Conservation (phyloP, 2,888 invertebrate genomes). For the Margaritifera margaritifera region DNA sequence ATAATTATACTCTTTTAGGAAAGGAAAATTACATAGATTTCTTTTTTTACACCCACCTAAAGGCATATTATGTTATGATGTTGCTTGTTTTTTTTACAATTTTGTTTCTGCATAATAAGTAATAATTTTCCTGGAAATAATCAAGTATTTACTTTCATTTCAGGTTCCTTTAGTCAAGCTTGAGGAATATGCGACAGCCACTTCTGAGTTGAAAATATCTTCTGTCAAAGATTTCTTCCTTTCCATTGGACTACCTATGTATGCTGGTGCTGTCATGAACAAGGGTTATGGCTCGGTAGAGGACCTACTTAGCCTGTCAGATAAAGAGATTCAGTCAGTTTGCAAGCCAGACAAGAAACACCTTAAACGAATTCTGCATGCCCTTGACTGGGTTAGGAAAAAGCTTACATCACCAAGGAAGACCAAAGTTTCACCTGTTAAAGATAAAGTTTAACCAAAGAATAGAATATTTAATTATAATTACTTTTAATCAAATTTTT, state of each 20-base stretch:
- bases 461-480: neutral
- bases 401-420: slow-evolving; percentile 53
- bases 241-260: slow-evolving; percentile 72
- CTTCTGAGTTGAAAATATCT: slow-evolving; percentile 68
- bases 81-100: too few species aligned
- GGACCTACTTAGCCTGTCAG: slow-evolving; percentile 52
- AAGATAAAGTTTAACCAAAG: slow-evolving; percentile 40
- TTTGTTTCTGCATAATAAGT: too few species aligned
- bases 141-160: slow-evolving; percentile 9
- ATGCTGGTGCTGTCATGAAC: slow-evolving; percentile 48
- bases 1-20: too few species aligned
- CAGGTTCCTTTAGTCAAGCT: slow-evolving; percentile 70
- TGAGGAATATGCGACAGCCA: slow-evolving; percentile 63
- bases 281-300: slow-evolving; percentile 55
- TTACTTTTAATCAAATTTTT: too few species aligned
- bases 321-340: slow-evolving; percentile 55
- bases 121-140: too few species aligned
- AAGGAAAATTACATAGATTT: too few species aligned
- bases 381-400: slow-evolving; percentile 64
- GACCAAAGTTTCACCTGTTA: slow-evolving; percentile 38
- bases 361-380: slow-evolving; percentile 60
- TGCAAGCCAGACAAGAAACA: slow-evolving; percentile 63
- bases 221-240: slow-evolving; percentile 68
- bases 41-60: too few species aligned
- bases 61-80: too few species aligned